Base-by-base conservation (phyloP, 1,140 invertebrate genomes). In the Mamestra configurata region DNA sequence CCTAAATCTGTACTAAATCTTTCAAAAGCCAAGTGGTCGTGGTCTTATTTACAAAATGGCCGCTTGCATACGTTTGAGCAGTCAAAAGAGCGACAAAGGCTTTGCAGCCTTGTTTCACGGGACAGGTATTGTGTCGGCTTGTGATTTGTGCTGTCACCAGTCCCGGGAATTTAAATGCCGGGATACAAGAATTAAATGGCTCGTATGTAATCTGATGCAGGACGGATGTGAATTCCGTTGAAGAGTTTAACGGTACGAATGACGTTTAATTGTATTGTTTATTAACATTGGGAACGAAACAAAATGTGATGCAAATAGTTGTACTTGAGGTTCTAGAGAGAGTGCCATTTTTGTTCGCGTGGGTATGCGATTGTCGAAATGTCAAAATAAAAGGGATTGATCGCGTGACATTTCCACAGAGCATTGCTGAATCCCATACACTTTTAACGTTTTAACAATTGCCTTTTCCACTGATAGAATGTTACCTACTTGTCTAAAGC, bases 171-270 rank as follows among this genome's bases (percentile, higher is more conserved):
- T 64, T 10, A 18, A 64, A 40, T 5, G 8, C 27, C 61, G 35
- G 35, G 35, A n/a, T 22, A 20, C 8, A 37, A 64, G 59, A 64
- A 64, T 64, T 35, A 64, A 57, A 49, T 49, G 43, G 53, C 51
- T 64, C 4, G 59, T 8, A 37, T 18, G 31, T 64, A 27, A 57
- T 27, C 22, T 57, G 10, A 57, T 57, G 22, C n/a, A 0, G 43
- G 43, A 4, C 15, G 53, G 10, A 55, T 57, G 10, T 57, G 22
- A 27, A 20, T 20, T 10, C 13, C 46, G 46, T 49, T 49, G 15
- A 4, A 49, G 46, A 49, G 18, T 53, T 2, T 2, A 20, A 53
- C 18, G 20, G 20, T 10, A 22, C 51, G 18, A 22, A 53, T 8
- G 20, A 22, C 8, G 37, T 40, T 35, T 35, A 35, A 43, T 43